These are phyloP conservation scores for Oligia strigilis DNA, from an alignment of 2,888 invertebrate species.

Conservation along the genomic window DNA sequence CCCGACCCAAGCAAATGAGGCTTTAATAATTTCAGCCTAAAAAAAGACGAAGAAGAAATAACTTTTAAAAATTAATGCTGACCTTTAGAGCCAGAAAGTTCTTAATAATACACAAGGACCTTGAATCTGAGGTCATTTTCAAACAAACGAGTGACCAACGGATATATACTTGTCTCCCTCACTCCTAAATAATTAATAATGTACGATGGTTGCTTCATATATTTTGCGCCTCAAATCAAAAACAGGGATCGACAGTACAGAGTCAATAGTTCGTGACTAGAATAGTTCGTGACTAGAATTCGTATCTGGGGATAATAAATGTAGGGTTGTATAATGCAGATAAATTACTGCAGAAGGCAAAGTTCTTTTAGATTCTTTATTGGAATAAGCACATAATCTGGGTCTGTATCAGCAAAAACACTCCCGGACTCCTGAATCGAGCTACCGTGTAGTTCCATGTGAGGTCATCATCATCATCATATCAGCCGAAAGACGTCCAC, in stretches of 20 bases:
- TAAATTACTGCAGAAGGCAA: slow-evolving; percentile 47
- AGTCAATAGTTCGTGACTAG: slow-evolving; percentile 64
- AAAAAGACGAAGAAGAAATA: background rate
- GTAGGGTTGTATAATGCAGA: slow-evolving; percentile 14
- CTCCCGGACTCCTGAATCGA: background rate
- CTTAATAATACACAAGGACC: slow-evolving; percentile 1
- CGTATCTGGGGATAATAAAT: slow-evolving; percentile 43
- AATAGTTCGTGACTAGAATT: slow-evolving; percentile 65
- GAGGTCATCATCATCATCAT: background rate
- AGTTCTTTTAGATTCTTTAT: background rate
- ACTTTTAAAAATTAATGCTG: slow-evolving; percentile 18
- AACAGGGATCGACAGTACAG: slow-evolving; percentile 34
- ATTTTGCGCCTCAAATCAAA: slow-evolving; percentile 60
- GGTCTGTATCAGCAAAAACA: background rate
- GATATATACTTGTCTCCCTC: slow-evolving; percentile 19
- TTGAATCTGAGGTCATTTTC: slow-evolving; percentile 21
- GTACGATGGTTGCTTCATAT: slow-evolving; percentile 27
- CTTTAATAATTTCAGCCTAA: slow-evolving; percentile 1
- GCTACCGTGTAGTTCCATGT: background rate
- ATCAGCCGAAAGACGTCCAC: too few relatives aligned
- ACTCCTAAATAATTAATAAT: slow-evolving; percentile 20
- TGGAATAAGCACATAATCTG: background rate
- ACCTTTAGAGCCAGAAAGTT: background rate
- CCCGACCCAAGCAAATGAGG: background rate
- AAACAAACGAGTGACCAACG: background rate